These are phyloP conservation scores for Laspeyria flexula DNA, from an alignment of 2,888 invertebrate genomes.

Conservation along the genomic window DNA sequence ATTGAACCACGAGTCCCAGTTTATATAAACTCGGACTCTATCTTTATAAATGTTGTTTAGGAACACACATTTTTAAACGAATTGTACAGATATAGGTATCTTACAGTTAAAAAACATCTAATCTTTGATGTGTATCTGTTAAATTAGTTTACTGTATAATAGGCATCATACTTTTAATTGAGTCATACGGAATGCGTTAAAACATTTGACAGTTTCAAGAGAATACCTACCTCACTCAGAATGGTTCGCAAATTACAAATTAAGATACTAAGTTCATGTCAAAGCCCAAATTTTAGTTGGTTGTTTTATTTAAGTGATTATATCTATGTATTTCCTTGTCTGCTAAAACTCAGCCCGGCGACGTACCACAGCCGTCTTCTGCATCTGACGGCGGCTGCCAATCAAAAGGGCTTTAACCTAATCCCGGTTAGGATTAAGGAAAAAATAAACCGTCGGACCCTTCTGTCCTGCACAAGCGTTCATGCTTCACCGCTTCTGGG, in stretches of 20 bases:
- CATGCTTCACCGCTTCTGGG: conserved; percentile 76
- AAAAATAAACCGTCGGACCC: conserved; percentile 80
- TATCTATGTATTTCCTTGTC: conserved; percentile 11
- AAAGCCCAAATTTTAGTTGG: not conserved
- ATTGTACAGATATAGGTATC: no score
- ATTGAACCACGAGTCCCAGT: no score
- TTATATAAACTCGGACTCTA: no score
- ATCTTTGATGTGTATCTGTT: no score
- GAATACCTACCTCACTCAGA: not conserved
- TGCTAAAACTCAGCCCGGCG: conserved; percentile 50
- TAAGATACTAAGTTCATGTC: not conserved
- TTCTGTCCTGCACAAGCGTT: conserved; percentile 81
- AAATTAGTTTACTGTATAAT: no score
- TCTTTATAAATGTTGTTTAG: no score
- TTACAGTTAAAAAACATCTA: no score
- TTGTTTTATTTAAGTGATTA: not conserved
- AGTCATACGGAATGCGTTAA: no score
- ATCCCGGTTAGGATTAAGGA: conserved; percentile 83
- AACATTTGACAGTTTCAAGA: not conserved
- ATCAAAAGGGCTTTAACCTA: conserved; percentile 84
- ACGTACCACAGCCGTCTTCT: conserved; percentile 53
- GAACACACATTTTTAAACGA: no score
- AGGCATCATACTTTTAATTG: no score
- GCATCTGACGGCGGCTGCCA: conserved; percentile 84
- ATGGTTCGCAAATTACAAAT: not conserved